phyloP scores from a whole-genome alignment of 92 coral and sea anemone genomes.

The Parazoanthus swiftii region DNA sequence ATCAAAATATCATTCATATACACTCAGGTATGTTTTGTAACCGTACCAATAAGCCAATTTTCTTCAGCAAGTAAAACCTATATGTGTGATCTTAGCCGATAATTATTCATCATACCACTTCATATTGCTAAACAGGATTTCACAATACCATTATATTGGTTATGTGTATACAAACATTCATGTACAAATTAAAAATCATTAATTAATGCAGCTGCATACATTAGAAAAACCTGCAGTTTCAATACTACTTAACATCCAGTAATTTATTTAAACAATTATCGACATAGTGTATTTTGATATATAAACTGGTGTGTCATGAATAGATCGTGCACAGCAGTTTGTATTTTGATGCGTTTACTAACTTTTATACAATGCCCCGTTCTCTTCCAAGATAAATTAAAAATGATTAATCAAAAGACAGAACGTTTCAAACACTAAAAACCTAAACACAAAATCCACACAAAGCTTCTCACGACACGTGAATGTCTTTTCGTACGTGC shows the following conservation, averaged over 20 bases:
- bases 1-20: neutral
- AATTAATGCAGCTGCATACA: neutral
- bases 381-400: neutral
- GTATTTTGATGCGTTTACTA: neutral
- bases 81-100: neutral
- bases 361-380: neutral
- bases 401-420: neutral
- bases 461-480: conserved; percentile 2
- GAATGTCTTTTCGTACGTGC: neutral
- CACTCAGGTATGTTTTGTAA: neutral
- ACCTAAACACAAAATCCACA: neutral
- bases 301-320: neutral
- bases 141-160: neutral
- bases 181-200: conserved; percentile 27
- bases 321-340: too few relatives aligned
- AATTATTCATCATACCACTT: neutral
- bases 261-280: neutral
- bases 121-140: neutral
- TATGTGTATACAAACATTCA: conserved; percentile 31
- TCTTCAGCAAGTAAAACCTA: neutral
- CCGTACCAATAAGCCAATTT: neutral
- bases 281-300: neutral
- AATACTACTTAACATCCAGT: neutral
- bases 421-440: neutral
- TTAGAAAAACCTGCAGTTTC: neutral